Conservation (phyloP, 2,888 invertebrate species). For the Parnassius orleans region DNA sequence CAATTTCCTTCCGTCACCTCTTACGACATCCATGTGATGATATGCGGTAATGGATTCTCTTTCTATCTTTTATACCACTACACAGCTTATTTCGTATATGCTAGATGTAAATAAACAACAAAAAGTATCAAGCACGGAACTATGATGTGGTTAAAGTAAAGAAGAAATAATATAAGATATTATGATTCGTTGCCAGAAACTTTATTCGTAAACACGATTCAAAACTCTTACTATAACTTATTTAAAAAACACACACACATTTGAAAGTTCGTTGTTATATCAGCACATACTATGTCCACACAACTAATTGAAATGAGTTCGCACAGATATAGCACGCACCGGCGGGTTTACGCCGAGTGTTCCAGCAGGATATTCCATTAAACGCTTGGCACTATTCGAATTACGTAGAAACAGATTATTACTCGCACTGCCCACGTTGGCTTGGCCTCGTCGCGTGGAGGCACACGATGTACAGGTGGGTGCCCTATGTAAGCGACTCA, state of each 20-base stretch:
- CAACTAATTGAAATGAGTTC: constrained; percentile 51
- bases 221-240: too few species aligned
- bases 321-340: constrained; percentile 53
- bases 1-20: too few species aligned
- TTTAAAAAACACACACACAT: not conserved
- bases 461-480: constrained; percentile 58
- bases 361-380: constrained; percentile 11
- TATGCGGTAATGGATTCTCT: too few species aligned
- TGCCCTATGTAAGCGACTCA: constrained; percentile 53
- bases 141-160: too few species aligned
- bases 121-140: too few species aligned
- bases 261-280: not conserved
- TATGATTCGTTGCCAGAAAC: too few species aligned
- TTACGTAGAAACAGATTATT: constrained; percentile 30
- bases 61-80: too few species aligned
- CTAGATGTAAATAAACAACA: too few species aligned
- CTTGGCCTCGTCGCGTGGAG: constrained; percentile 46
- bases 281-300: not conserved
- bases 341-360: constrained; percentile 37
- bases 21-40: too few species aligned
- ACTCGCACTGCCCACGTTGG: constrained; percentile 28
- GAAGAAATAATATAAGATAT: too few species aligned
- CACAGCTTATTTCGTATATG: too few species aligned
- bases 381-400: constrained; percentile 20
- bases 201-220: too few species aligned